phyloP scores from a whole-genome alignment of 2,113 vertebrate species.

The Hemichromis elongatus region DNA sequence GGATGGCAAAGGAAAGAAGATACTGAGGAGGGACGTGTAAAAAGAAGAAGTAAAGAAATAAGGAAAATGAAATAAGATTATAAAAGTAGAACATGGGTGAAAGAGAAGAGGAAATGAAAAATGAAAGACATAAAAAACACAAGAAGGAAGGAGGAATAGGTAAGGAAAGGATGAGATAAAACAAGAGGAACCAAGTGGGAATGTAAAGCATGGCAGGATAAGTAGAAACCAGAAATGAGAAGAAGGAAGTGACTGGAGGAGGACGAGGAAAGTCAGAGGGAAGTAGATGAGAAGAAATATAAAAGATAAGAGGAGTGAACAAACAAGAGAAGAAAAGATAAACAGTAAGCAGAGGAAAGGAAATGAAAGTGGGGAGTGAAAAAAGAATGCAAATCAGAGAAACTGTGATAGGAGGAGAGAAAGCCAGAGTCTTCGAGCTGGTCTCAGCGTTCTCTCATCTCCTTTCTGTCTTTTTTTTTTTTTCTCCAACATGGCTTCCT shows the following conservation, averaged over 20 bases:
- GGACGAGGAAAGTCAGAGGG: background rate
- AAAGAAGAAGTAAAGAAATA: background rate
- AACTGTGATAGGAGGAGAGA: background rate
- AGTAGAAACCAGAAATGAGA: background rate
- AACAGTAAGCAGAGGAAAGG: background rate
- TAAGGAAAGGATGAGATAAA: background rate
- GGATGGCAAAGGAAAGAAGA: background rate
- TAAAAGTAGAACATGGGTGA: background rate
- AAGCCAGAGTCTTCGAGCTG: slow-evolving; percentile 7
- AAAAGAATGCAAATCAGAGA: slow-evolving; percentile 9
- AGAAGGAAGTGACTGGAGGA: background rate
- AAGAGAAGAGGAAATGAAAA: no score
- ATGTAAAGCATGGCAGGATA: background rate
- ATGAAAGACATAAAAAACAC: background rate
- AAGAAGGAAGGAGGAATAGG: background rate
- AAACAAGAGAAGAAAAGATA: background rate
- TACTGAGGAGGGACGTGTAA: background rate
- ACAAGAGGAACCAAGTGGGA: background rate
- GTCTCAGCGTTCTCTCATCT: slow-evolving; percentile 25
- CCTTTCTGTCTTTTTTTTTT: slow-evolving; percentile 8
- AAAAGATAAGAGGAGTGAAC: background rate
- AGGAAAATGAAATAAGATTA: background rate
- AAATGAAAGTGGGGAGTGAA: background rate
- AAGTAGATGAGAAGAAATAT: background rate
- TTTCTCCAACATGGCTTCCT: slow-evolving; percentile 9